Percentiles rank a stretch among this genome's conserved stretches.
phyloP scores from a whole-genome alignment of 2,797 vertebrate species.

The Darevskia mixta region DNA sequence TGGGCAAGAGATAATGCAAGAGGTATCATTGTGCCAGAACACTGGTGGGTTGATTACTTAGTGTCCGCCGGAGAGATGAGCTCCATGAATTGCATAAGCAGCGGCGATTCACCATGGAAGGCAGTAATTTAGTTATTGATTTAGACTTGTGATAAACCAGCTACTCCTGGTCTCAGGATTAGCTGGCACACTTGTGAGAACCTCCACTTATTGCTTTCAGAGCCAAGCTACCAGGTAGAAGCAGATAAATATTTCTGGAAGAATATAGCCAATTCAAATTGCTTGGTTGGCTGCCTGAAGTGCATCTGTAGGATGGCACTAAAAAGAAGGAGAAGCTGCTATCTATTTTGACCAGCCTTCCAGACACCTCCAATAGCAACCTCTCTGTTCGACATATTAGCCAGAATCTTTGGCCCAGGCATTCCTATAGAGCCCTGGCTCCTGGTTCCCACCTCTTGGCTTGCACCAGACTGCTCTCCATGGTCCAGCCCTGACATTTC shows the following conservation, averaged over 20 bases:
- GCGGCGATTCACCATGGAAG: constrained; percentile 51
- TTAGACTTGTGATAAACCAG: constrained; percentile 46
- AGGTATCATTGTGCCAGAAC: constrained; percentile 31
- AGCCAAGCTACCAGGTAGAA: constrained; percentile 29
- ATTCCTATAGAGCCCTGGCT: not conserved
- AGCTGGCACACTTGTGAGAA: constrained; percentile 33
- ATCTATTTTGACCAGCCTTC: not conserved
- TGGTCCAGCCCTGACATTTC: no score
- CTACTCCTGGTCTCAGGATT: not conserved
- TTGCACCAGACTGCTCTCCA: no score
- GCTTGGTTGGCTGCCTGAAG: not conserved
- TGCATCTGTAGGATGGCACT: not conserved
- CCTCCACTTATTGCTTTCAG: constrained; percentile 42
- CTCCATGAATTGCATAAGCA: constrained; percentile 29
- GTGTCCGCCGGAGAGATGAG: constrained; percentile 34
- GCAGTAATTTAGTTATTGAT: constrained; percentile 54
- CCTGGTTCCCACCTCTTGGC: no score
- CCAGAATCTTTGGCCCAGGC: not conserved
- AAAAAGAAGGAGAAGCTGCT: not conserved
- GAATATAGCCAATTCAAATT: constrained; percentile 17
- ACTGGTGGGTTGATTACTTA: constrained; percentile 35
- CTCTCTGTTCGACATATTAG: not conserved
- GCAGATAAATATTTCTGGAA: constrained; percentile 30
- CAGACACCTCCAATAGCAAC: not conserved
- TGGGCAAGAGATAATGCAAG: constrained; percentile 24